A percentile compares a stretch with the other conserved stretches of the same genome.
Evolutionary conservation across 2,797 vertebrate genomes (phyloP).

Genomic region (Thalassophryne amazonica): DNA sequence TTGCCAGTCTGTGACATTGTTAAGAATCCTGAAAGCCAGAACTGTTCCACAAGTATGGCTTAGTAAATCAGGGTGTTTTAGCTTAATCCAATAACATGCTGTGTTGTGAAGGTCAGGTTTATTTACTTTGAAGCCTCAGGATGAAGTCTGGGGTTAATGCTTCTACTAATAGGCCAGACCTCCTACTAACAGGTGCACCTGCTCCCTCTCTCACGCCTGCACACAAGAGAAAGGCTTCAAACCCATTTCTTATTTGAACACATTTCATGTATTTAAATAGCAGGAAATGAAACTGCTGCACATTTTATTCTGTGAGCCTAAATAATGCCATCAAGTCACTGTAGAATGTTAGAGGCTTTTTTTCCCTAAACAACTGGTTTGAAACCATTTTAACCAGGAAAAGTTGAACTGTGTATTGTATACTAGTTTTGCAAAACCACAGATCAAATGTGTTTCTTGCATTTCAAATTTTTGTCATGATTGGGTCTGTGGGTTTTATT

Average conservation of each 20-base stretch:
- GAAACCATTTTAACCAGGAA: no score
- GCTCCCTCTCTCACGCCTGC: background rate
- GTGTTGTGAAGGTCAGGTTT: background rate
- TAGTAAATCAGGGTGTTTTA: background rate
- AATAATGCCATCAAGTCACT: no score
- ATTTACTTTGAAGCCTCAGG: slow-evolving; percentile 5
- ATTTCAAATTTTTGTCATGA: no score
- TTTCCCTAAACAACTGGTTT: no score
- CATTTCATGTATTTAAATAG: background rate
- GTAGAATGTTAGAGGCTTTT: no score
- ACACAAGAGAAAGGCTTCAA: background rate
- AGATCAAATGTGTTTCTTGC: no score
- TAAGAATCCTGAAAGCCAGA: background rate
- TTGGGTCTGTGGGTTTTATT: no score
- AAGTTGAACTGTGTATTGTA: no score
- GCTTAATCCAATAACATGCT: background rate
- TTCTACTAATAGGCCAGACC: slow-evolving; percentile 9
- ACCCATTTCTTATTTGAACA: background rate
- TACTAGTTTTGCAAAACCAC: no score
- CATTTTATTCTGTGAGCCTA: background rate
- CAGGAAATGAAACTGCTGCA: slow-evolving; percentile 27
- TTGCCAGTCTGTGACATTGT: background rate
- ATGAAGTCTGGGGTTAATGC: slow-evolving; percentile 2
- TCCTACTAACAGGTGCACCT: slow-evolving; percentile 5
- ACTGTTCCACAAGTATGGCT: background rate